phyloP scores from a whole-genome alignment of 30 jellyfish, hydroid and myxozoan species.

The Chironex yamaguchii region DNA sequence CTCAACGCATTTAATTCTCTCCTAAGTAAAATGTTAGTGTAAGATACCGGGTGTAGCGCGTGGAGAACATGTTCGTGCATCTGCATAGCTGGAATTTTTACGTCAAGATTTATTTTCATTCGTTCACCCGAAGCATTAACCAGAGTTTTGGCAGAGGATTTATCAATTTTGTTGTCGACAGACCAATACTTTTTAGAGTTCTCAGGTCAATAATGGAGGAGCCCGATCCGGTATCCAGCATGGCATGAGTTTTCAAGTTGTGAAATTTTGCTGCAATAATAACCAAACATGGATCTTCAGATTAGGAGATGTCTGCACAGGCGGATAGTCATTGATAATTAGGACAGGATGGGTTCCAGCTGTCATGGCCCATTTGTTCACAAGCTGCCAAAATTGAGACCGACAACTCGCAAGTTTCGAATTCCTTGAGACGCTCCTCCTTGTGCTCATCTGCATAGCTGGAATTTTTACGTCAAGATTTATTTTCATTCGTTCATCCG shows the following conservation, averaged over 20 bases:
- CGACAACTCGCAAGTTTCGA: constrained; percentile 44
- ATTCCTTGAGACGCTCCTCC: constrained; percentile 33
- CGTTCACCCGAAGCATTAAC: neutral
- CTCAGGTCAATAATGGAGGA: constrained; percentile 23
- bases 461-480: too few species aligned
- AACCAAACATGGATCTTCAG: constrained; percentile 47
- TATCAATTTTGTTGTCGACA: neutral
- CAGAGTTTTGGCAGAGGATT: neutral
- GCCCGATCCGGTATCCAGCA: constrained; percentile 66
- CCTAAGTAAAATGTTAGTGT: constrained; percentile 30
- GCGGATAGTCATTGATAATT: constrained; percentile 61
- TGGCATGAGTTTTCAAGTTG: constrained; percentile 36
- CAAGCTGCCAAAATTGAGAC: constrained; percentile 77
- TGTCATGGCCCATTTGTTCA: constrained; percentile 63
- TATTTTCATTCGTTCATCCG: too few species aligned
- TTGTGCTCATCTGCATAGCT: constrained; percentile 60
- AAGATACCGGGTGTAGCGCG: constrained; percentile 9
- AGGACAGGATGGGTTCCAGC: constrained; percentile 47
- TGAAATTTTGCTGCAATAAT: constrained; percentile 50
- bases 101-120: neutral
- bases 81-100: constrained; percentile 35
- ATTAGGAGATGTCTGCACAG: constrained; percentile 9
- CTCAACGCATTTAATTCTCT: too few species aligned
- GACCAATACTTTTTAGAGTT: constrained; percentile 21
- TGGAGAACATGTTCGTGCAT: constrained; percentile 20